phyloP scores from a whole-genome alignment of 2,113 vertebrate genomes.

The Natator depressus region DNA sequence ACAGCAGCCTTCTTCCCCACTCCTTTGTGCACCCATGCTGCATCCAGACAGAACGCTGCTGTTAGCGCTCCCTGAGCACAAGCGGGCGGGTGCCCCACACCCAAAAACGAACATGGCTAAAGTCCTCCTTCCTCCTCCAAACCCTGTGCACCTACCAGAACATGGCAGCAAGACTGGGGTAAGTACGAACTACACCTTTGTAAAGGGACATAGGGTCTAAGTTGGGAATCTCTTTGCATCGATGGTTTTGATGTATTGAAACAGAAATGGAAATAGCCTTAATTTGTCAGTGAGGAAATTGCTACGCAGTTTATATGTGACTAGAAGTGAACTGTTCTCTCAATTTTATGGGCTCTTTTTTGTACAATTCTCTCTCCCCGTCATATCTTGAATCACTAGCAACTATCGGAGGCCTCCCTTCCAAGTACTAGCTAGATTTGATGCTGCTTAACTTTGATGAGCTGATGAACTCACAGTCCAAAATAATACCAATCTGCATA shows the following conservation, averaged over 20 bases:
- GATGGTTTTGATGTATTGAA: background rate
- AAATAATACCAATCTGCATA: background rate
- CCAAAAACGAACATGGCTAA: background rate
- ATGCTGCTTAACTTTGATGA: background rate
- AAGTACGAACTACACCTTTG: background rate
- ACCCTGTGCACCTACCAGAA: background rate
- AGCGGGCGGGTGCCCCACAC: no score
- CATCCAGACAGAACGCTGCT: background rate
- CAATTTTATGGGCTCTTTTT: background rate
- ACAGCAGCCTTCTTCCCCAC: background rate
- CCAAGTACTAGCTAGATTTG: background rate
- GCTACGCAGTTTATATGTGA: background rate
- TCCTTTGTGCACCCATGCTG: background rate
- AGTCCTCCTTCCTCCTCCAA: background rate
- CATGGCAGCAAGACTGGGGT: fast-evolving
- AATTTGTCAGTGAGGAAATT: background rate
- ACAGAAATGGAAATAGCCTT: background rate
- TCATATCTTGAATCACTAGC: background rate
- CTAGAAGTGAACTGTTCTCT: background rate
- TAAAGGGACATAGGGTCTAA: fast-evolving
- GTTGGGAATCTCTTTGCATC: background rate
- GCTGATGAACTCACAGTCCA: background rate
- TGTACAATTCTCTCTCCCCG: background rate
- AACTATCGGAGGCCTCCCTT: background rate
- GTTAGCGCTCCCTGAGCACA: background rate